A percentile compares a stretch with the other conserved stretches of the same genome.
These are phyloP conservation scores for Phortica variegata DNA, from an alignment of 1,140 invertebrate genomes.

Conservation along the genomic window DNA sequence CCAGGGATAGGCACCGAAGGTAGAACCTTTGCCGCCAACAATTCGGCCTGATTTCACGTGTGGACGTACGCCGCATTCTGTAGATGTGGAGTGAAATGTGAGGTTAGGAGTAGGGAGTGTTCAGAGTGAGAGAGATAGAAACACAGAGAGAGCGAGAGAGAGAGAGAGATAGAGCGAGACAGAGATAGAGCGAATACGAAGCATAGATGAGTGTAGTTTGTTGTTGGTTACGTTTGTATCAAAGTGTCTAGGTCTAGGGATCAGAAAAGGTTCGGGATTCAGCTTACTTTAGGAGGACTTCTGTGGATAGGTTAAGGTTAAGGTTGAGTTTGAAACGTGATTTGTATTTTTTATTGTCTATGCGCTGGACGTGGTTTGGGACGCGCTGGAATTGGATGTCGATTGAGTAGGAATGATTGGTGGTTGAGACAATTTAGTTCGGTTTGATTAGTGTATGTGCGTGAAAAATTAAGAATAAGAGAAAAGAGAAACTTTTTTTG, in stretches of 20 bases:
- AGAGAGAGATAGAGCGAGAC: slow-evolving; percentile 3
- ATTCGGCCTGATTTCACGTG: slow-evolving; percentile 79
- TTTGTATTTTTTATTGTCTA: too few relatives aligned
- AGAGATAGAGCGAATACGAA: slow-evolving; percentile 2
- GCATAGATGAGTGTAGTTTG: too few relatives aligned
- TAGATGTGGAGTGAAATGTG: slow-evolving; percentile 58
- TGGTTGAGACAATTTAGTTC: slow-evolving; percentile 8
- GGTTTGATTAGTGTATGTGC: slow-evolving; percentile 15
- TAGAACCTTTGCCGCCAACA: slow-evolving; percentile 83
- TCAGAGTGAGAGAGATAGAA: slow-evolving; percentile 27
- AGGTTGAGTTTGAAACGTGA: too few relatives aligned
- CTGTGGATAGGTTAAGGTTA: too few relatives aligned
- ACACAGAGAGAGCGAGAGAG: slow-evolving; percentile 5
- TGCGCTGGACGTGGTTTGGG: slow-evolving; percentile 5
- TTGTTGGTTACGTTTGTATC: too few relatives aligned
- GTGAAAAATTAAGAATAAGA: slow-evolving; percentile 34
- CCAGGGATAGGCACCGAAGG: slow-evolving; percentile 90
- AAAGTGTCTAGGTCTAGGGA: too few relatives aligned
- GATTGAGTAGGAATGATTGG: slow-evolving; percentile 1
- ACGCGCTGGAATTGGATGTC: slow-evolving; percentile 4
- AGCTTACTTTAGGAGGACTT: too few relatives aligned
- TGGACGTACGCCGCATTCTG: slow-evolving; percentile 86
- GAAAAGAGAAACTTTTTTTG: slow-evolving; percentile 26
- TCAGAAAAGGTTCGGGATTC: too few relatives aligned
- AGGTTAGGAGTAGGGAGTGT: slow-evolving; percentile 57